Evolutionary conservation across 2,113 vertebrate genomes (phyloP).

Genomic region (Sterrhoptilus dennistouni): DNA sequence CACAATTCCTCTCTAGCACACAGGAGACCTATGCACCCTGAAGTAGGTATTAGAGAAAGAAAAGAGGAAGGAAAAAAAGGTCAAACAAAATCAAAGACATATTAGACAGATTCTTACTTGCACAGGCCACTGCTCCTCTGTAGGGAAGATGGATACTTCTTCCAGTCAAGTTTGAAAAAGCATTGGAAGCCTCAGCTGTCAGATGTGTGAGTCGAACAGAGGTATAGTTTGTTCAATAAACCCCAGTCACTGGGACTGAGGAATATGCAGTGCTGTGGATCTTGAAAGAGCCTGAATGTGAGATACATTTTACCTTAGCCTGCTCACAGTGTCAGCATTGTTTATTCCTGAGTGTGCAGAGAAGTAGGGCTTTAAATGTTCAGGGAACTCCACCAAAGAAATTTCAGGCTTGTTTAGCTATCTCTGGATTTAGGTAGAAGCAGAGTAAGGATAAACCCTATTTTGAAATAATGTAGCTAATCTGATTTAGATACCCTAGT

Average conservation of each 20-base stretch:
- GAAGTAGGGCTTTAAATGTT: not conserved
- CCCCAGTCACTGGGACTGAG: not conserved
- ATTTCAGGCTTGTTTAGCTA: not conserved
- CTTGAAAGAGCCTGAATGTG: not conserved
- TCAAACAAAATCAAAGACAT: not conserved
- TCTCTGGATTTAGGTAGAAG: not conserved
- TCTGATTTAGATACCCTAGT: not conserved
- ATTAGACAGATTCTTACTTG: not conserved
- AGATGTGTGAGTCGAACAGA: not conserved
- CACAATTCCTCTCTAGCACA: not conserved
- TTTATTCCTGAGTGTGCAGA: not conserved
- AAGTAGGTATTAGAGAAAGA: not conserved
- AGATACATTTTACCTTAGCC: not conserved
- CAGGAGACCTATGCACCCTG: not conserved
- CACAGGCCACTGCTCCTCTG: not conserved
- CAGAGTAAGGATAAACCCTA: not conserved
- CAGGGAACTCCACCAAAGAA: not conserved
- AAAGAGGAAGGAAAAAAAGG: not conserved
- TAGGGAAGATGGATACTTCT: not conserved
- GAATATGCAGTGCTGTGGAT: not conserved
- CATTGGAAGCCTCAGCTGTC: not conserved
- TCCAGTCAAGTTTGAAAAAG: not conserved
- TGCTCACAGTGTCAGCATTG: not conserved
- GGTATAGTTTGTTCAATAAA: not conserved
- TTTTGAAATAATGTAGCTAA: not conserved